Evolutionary conservation across 2,113 vertebrate species (phyloP).

Genomic region (Poeciliopsis prolifica): DNA sequence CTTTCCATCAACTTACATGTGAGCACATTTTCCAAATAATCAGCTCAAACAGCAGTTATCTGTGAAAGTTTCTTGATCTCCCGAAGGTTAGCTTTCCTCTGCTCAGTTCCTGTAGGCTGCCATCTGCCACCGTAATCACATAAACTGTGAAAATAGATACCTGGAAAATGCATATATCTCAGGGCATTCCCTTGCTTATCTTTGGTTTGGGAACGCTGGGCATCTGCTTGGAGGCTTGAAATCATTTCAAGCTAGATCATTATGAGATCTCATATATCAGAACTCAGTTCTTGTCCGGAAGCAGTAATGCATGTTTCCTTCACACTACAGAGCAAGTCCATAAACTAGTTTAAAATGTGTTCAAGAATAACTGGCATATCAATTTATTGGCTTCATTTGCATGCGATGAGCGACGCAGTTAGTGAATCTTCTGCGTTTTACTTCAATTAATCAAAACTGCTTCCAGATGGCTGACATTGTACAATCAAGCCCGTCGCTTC

Average conservation of each 20-base stretch:
- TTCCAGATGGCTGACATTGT: not conserved
- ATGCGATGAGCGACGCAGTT: not conserved
- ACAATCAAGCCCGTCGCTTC: not conserved
- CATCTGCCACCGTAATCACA: not conserved
- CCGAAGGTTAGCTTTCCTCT: not conserved
- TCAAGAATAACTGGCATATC: not conserved
- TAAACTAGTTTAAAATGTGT: not conserved
- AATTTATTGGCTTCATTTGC: not conserved
- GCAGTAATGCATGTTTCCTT: not conserved
- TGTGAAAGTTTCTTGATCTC: not conserved
- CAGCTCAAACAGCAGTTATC: not conserved
- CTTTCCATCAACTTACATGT: no score
- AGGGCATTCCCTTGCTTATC: not conserved
- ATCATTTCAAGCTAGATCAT: not conserved
- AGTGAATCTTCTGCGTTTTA: not conserved
- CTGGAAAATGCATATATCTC: not conserved
- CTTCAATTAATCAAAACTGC: not conserved
- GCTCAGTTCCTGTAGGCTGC: not conserved
- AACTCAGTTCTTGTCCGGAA: not conserved
- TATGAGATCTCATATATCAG: not conserved
- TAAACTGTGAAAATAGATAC: constrained; percentile 1
- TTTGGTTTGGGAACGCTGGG: not conserved
- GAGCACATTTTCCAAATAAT: no score
- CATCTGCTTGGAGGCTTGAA: not conserved
- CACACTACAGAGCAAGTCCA: not conserved